A percentile compares a stretch with the other conserved stretches of the same genome.
Evolutionary conservation across 2,888 invertebrate genomes (phyloP).

Genomic region (Ormia ochracea): DNA sequence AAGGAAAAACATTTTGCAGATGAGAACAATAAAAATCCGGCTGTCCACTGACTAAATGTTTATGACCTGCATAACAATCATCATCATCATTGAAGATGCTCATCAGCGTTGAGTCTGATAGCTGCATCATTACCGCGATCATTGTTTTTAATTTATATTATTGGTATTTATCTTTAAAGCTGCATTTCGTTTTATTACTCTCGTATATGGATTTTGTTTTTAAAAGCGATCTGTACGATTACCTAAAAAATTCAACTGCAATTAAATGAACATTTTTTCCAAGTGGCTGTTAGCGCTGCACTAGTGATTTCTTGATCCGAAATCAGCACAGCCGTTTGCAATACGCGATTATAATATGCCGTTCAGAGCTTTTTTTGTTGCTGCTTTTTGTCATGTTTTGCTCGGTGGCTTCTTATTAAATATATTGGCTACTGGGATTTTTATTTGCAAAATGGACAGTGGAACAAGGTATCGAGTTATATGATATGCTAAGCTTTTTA

Average conservation of each 20-base stretch:
- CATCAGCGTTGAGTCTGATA: slow-evolving; percentile 26
- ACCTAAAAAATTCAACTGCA: slow-evolving; percentile 60
- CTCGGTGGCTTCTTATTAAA: slow-evolving; percentile 52
- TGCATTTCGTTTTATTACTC: not conserved
- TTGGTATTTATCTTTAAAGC: slow-evolving; percentile 46
- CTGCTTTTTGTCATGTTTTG: too few species aligned
- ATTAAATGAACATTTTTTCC: slow-evolving; percentile 61
- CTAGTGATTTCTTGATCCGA: not conserved
- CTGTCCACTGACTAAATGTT: slow-evolving; percentile 47
- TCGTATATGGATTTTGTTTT: not conserved
- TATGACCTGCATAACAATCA: slow-evolving; percentile 49
- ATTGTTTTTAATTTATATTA: slow-evolving; percentile 28
- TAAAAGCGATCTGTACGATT: slow-evolving; percentile 53
- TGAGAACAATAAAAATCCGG: slow-evolving; percentile 16
- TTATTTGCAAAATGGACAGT: slow-evolving; percentile 40
- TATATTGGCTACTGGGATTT: slow-evolving; percentile 58
- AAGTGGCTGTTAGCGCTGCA: slow-evolving; percentile 1
- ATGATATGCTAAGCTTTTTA: too few species aligned
- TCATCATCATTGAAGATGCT: slow-evolving; percentile 24
- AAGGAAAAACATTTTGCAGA: not conserved
- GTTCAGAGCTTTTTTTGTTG: slow-evolving; percentile 34
- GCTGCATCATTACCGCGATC: slow-evolving; percentile 1
- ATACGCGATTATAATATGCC: slow-evolving; percentile 55
- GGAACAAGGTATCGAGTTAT: not conserved
- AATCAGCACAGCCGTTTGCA: not conserved